Percentiles rank a stretch among this genome's conserved stretches.
Conservation (phyloP, 2,888 invertebrate genomes). For the Eupithecia subfuscata region DNA sequence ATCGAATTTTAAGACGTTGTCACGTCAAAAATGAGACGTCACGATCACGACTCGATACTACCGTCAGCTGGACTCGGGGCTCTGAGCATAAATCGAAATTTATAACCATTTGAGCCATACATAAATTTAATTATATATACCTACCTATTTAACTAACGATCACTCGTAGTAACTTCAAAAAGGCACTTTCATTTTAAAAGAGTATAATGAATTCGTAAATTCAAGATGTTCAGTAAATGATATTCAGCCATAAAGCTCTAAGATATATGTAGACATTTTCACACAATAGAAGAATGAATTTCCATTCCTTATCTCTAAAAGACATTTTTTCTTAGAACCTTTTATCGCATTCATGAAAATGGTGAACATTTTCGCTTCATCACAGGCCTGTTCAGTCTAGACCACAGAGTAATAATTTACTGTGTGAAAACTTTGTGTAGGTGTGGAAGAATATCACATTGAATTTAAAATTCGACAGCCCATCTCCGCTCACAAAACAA, state of each 20-base stretch:
- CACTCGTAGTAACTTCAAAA: not conserved
- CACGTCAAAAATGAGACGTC: no score
- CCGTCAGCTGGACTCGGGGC: no score
- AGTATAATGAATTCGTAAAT: not conserved
- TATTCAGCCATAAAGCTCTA: constrained; percentile 21
- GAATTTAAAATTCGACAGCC: not conserved
- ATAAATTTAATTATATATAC: not conserved
- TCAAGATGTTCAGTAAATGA: constrained; percentile 15
- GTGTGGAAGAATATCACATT: not conserved
- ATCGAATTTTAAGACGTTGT: no score
- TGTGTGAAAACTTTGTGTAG: not conserved
- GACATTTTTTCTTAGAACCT: constrained; percentile 19
- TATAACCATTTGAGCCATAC: not conserved
- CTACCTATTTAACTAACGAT: not conserved
- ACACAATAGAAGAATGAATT: constrained; percentile 28
- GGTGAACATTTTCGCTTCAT: constrained; percentile 13
- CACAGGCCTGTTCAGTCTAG: constrained; percentile 10
- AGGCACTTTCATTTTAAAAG: not conserved
- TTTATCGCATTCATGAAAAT: constrained; percentile 23
- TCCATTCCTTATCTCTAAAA: constrained; percentile 24
- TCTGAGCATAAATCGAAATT: not conserved
- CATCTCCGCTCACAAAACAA: not conserved
- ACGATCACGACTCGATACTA: no score
- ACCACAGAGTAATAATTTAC: constrained; percentile 12
- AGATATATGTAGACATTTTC: constrained; percentile 20